Evolutionary conservation across 1,140 invertebrate genomes (phyloP), one percentile per base, ranked within the genome.

Genomic region (Ectropis grisescens): DNA sequence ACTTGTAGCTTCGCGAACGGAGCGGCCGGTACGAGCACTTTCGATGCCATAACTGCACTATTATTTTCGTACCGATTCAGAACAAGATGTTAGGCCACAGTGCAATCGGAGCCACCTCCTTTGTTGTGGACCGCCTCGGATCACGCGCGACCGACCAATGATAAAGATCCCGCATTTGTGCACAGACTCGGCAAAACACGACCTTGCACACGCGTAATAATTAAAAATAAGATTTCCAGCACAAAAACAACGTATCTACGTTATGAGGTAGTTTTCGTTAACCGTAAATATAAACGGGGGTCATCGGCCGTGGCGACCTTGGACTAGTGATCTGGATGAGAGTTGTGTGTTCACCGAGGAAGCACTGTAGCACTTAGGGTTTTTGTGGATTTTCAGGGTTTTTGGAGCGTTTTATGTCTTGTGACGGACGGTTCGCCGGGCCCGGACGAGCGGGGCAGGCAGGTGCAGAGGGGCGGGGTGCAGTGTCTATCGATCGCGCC

Each of bases 1-100:
- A 76, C 71, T 58, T 76, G 69, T 26, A 80, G 43, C 44, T 72
- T 76, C 5, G 68, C 47, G 38, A 80, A 80, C 3, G 75, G 71
- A 3, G 61, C 54, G 15, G 62, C 53, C 13, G 71, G 75, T 31
- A 80, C 75, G 12, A 80, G 56, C 3, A 80, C 75, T 39, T 80
- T 80, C n/a, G 71, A 80, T 47, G 75, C 69, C 75, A 80, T 80
- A 24, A 31, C 39, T 45, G 39, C 37, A 39, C 32, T 22, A n/a
- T 35, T 29, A 46, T 42, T 26, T 40, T 27, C 19, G 27, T 23
- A 19, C 9, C 13, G 31, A 23, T 29, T 23, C 22, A 33, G 23
- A 29, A 19, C 16, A 13, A 11, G 15, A 15, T 37, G 12, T 34
- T 35, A 31, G 28, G 42, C 23, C 30, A 23, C 25, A 11, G 3